Evolutionary conservation across 2,888 invertebrate species (phyloP), one percentile per base, ranked within the genome.

Genomic region (Prosapia bicincta): DNA sequence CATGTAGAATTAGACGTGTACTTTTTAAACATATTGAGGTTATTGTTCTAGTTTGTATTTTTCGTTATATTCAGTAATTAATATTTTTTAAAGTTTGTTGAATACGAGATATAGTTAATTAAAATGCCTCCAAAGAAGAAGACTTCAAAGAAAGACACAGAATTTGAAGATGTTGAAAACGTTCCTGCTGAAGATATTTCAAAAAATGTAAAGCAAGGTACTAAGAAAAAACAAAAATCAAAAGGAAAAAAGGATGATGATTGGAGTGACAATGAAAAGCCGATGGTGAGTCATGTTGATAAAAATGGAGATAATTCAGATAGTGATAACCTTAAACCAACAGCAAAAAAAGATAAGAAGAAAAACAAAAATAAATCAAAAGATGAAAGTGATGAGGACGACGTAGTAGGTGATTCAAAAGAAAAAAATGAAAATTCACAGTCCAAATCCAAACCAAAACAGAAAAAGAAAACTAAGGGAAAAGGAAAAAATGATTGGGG

Each of bases 401-500:
- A 71, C 68, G 23, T 7, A 25, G 28, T 26, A 15, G 23, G 20
- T 28, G 69, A 65, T 54, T 10, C 26, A 20, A 54, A 67, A 30
- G 69, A 70, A 9, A 69, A 78, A 65, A 26, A 43, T 23, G 69
- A 66, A 54, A 54, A 68, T 70, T 74, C 71, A 75, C 43, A 72
- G 6, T 23, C 74, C 26, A 32, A 73, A 30, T 10, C 84, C 2
- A 86, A 86, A 82, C 84, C 86, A 32, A 85, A 83, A 10, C 83
- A 85, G 38, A 87, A 87, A 81, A 89, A 88, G 82, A 89, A 89
- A 87, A 86, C 87, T 79, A 81, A 81, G 78, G 80, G 85, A 25
- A 88, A 88, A 84, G 87, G 87, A 15, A 89, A 88, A 80, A 84
- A 85, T 77, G 88, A 87, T 77, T 87, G 87, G 80, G 87, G 88